Evolutionary conservation across 2,888 invertebrate species (phyloP), one percentile per base, ranked within the genome.

Genomic region (Allacma fusca): DNA sequence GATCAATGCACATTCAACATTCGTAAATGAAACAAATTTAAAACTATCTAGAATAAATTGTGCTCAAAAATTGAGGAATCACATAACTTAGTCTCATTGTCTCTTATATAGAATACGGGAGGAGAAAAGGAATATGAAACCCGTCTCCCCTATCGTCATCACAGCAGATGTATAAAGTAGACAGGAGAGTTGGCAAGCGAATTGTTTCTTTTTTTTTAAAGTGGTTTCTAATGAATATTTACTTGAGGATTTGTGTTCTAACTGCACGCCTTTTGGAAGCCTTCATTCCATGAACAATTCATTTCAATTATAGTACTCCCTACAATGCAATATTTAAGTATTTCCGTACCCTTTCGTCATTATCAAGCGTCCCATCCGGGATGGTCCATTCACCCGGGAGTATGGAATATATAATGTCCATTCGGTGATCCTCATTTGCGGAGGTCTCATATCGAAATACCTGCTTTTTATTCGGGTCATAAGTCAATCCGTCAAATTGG

Each of bases 401-500:
- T 1, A 81, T 65, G 13, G 74, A 57, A 23, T 81, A 81, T 0
- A 83, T 40, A 13, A 83, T 77, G 0, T 40, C 9, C 7, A 78
- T 74, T 70, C 81, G 82, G 12, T 77, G 64, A 19, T 69, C 44
- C 50, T 83, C 83, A 12, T 68, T 59, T 0, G 80, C 50, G 19
- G 64, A 73, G 28, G 79, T 80, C 24, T 70, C 59, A 50, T 65
- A 83, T 44, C 76, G 72, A 43, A 78, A 80, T 12, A 80, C 83
- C 7, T 74, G 75, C 43, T 79, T 80, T 9, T 59, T 70, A 12
- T 59, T 13, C 13, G 78, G 43, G 75, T 72, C 62, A 34, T 73
- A 82, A 16, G 77, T 73, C 68, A 83, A 77, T 21, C 83, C 83
- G 68, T 82, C 81, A 62, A 82, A 83, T 78, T 81, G 81, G 72